phyloP scores from a whole-genome alignment of 2,888 invertebrate species.

The Agriopis aurantiaria region DNA sequence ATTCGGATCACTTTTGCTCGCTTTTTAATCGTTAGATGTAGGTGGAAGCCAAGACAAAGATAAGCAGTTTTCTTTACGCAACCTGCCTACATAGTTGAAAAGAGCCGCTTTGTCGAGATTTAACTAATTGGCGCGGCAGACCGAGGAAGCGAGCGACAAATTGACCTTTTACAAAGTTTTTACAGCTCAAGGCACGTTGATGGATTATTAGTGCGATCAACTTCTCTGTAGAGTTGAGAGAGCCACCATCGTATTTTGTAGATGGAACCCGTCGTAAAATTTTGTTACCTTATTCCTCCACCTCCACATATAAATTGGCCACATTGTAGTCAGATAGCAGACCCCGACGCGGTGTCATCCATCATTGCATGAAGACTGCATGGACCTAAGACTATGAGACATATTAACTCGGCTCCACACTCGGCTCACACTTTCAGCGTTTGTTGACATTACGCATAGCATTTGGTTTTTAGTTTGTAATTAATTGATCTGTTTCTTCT shows the following conservation, averaged over 20 bases:
- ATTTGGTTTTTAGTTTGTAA: too few species aligned
- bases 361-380: conserved; percentile 43
- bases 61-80: conserved; percentile 8
- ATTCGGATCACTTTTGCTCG: too few species aligned
- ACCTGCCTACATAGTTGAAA: conserved; percentile 12
- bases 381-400: conserved; percentile 15
- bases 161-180: conserved; percentile 68
- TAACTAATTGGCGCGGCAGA: conserved; percentile 61
- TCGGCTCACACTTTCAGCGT: not conserved
- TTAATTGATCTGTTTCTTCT: too few species aligned
- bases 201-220: conserved; percentile 44
- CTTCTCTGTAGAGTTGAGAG: not conserved
- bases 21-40: too few species aligned
- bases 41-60: not conserved
- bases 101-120: conserved; percentile 34
- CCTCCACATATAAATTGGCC: not conserved
- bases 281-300: not conserved
- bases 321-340: conserved; percentile 21
- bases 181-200: conserved; percentile 60
- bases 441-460: not conserved
- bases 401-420: too few species aligned
- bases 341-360: conserved; percentile 45
- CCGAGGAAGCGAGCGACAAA: conserved; percentile 61
- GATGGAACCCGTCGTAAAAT: not conserved
- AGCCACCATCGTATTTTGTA: not conserved